Base-by-base conservation (phyloP, 1,140 invertebrate genomes). In the Trypoxylus dichotomus region DNA sequence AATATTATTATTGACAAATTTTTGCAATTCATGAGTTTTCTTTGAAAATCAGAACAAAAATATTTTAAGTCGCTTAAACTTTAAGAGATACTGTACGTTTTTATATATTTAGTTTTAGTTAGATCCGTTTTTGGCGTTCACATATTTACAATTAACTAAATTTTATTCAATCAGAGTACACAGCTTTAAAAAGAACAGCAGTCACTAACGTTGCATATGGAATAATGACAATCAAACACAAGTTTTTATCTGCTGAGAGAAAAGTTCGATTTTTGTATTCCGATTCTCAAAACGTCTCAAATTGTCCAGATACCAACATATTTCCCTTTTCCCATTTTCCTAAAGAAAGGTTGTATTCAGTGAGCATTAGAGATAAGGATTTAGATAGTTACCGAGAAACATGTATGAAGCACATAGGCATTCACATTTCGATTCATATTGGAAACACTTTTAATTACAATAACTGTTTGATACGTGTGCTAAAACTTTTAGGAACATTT, bases 181-280 rank as follows among this genome's bases (percentile, higher is more conserved):
- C n/a, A 19, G 74, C 74, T 75, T 42, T 75, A 24, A 75, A 75
- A 54, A n/a, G 74, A 47, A 75, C 74, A 15, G 74, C 74, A 6
- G 10, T 75, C 10, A 25, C n/a, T 47, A 75, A 54, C 25, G 24
- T 54, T 24, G 43, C 8, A 25, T 75, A 25, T 54, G 74, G 41
- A 43, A 54, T 47, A 7, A 54, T 75, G 41, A 75, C 15, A 54
- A 54, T 74, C 19, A 74, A 74, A 74, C 29, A 75, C 24, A n/a
- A 54, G 24, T 21, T 75, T 47, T 47, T 43, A 25, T 47, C 15
- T 54, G 25, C 11, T 27, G 74, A 43, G 27, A 75, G 74, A 25
- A 75, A 75, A 75, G 74, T 75, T 24, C 32, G 74, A 47, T 54
- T 75, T 54, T 54, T 75, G n/a, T 54, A 54, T 47, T 75, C 74